Conservation (phyloP, 2,113 vertebrate genomes). For the Saccopteryx leptura region DNA sequence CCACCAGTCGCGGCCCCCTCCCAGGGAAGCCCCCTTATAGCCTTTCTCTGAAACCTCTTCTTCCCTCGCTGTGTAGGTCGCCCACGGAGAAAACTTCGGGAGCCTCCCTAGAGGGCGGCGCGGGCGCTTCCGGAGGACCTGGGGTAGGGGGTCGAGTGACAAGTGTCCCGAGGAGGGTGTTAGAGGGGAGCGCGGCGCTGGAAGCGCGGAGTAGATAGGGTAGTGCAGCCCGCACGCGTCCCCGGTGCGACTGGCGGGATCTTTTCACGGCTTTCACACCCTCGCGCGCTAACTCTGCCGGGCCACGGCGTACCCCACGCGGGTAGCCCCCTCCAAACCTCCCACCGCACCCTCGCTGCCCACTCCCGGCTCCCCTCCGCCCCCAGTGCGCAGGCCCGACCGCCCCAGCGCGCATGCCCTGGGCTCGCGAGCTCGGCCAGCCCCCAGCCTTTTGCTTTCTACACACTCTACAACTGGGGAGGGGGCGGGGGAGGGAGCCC, state of each 20-base stretch:
- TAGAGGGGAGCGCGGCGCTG: no score
- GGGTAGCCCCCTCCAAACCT: background rate
- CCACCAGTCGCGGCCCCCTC: background rate
- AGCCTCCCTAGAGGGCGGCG: accelerated
- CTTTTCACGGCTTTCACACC: background rate
- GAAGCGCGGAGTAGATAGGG: background rate
- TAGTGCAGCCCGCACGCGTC: background rate
- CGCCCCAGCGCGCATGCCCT: conserved; percentile 86
- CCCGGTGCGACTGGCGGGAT: background rate
- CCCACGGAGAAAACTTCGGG: accelerated
- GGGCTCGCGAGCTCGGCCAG: conserved; percentile 82
- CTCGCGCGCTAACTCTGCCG: background rate
- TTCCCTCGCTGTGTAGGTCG: background rate
- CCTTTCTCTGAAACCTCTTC: background rate
- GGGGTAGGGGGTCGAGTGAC: background rate
- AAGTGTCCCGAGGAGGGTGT: conserved; percentile 26
- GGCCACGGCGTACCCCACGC: background rate
- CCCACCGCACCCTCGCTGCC: background rate
- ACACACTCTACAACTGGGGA: conserved; percentile 80
- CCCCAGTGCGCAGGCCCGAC: conserved; percentile 80
- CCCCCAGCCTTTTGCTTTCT: conserved; percentile 80
- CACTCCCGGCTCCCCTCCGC: conserved; percentile 30
- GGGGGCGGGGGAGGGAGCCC: conserved; percentile 72
- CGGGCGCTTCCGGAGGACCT: background rate
- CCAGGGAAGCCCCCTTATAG: background rate